phyloP scores from a whole-genome alignment of 1,140 invertebrate species.

The Mercenaria mercenaria region DNA sequence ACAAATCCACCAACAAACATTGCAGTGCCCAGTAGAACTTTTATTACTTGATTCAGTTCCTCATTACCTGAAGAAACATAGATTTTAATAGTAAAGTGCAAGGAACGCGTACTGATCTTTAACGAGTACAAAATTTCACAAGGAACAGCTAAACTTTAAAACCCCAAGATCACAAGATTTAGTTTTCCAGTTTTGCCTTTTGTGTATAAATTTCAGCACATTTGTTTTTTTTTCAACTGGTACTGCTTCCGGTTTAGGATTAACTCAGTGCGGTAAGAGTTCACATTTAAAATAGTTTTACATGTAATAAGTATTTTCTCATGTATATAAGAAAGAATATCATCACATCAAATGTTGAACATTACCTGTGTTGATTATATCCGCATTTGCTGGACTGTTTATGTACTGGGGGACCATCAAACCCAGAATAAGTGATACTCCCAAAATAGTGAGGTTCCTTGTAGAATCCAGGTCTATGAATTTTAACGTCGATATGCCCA shows the following conservation, averaged over 20 bases:
- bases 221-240: no score
- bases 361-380: constrained; percentile 90
- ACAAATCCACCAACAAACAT: constrained; percentile 94
- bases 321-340: no score
- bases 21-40: constrained; percentile 93
- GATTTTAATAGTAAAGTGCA: neutral
- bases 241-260: no score
- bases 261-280: no score
- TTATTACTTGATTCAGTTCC: constrained; percentile 91
- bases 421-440: constrained; percentile 94
- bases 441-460: constrained; percentile 94
- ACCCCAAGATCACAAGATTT: neutral
- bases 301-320: no score
- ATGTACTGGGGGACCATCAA: constrained; percentile 91
- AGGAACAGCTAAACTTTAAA: neutral
- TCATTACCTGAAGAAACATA: constrained; percentile 67
- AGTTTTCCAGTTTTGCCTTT: neutral
- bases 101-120: neutral
- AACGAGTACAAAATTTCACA: neutral
- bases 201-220: no score
- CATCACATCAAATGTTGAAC: no score
- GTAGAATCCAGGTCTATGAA: constrained; percentile 93
- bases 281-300: no score
- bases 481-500: constrained; percentile 91
- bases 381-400: constrained; percentile 86